Evolutionary conservation across 2,797 vertebrate species (phyloP), one percentile per base, ranked within the genome.

Genomic region (Microhierax caerulescens): DNA sequence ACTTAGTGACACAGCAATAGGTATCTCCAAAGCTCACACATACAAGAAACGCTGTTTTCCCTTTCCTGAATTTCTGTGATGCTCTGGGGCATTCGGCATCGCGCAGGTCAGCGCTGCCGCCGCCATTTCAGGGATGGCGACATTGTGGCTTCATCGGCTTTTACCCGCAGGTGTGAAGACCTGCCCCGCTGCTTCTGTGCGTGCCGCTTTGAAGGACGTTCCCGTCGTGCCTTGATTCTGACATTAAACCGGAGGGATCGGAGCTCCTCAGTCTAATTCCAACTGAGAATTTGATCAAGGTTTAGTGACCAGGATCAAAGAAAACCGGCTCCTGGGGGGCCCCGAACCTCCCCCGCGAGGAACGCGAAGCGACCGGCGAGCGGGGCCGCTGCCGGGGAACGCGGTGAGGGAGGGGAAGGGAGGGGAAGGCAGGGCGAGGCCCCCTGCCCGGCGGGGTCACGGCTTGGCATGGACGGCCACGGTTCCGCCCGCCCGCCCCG

Each of bases 291-390:
- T 2, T 17, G 19, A 61, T 15, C 17, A 23, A n/a, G 27, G n/a
- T 16, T 34, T 50, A 11, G 25, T 0, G 0, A 41, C 2, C 9
- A 17, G 28, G 14, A n/a, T 8, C 1, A 45, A 51, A 48, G 19
- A 30, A 3, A 2, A 1, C 3, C 19, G 32, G 3, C 34, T 63
- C 30, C 15, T 7, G 34, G 2, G 9, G 6, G 20, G 50, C 28
- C 50, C 68, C 2, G n/a, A 9, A 2, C 5, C 11, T 16, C 37
- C 37, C 37, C 11, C 0, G 1, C 1, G 27, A 20, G 18, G 43
- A 5, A 51, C 12, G 21, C 23, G 24, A 56, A n/a, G 15, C 25
- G 20, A 25, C 10, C 4, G 10, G 36, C 10, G 4, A 0, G 1
- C 3, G 50, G 24, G 32, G 43, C 32, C 43, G 20, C 28, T 4